Base-by-base conservation (phyloP, 1,140 invertebrate species). In the Euschistus heros region DNA sequence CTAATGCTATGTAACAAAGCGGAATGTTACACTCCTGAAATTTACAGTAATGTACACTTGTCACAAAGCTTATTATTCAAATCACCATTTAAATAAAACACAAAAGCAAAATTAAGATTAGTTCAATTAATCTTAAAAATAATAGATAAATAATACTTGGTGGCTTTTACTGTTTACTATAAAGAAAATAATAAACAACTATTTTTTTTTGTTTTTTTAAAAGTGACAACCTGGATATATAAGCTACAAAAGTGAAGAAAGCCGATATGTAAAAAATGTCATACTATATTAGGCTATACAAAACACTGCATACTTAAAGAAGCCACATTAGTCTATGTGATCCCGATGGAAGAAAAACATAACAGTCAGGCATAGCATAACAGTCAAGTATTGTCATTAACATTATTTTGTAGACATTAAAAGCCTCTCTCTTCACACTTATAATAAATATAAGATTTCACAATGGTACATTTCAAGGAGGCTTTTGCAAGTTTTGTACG, bases 21-120 rank as follows among this genome's bases (percentile, higher is more conserved):
- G 59, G 59, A 61, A 61, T 61, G 59, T 61, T 20, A 61, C 59
- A 61, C 59, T 61, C 59, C 30, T 44, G 26, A 26, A 61, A 61
- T 61, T 42, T 61, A 61, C 59, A 61, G 33, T 44, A 61, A 61
- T 61, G 33, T 61, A 61, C 59, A 61, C 18, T 61, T 20, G 59
- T 42, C 59, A 44, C 42, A 61, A 18, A 61, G n/a, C 33, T 61
- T 18, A 61, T 17, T 5, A 44, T 61, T 42, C 59, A 18, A 37
- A 61, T 61, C n/a, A n/a, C 26, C 59, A 37, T 6, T 20, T n/a
- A 61, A 61, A 61, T 37, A n/a, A 61, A 33, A 33, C 17, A 22
- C n/a, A 59, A 27, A 59, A 59, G 30, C 30, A 27, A 59, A 27
- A 59, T 27, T 27, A 27, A 59, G 26, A 27, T 27, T 24, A 27